Evolutionary conservation across 2,888 invertebrate genomes (phyloP), one percentile per base, ranked within the genome.

Genomic region (Lordiphosa fenestrarum): DNA sequence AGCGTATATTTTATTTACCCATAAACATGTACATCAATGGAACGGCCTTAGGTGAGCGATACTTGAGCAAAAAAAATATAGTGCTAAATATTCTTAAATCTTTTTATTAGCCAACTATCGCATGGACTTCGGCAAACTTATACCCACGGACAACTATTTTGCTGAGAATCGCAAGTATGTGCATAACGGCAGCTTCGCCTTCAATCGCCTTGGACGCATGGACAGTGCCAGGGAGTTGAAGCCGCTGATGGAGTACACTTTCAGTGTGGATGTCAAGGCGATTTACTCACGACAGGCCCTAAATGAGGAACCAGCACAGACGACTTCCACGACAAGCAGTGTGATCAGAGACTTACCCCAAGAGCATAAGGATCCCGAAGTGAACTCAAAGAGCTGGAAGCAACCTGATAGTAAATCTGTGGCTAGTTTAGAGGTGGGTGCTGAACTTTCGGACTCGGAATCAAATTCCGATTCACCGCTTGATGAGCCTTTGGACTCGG

Each of bases 11-110:
- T 42, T 88, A 89, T 63, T 82, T 91, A 36, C 86, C 89, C 1
- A 78, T 91, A n/a, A 89, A 87, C 53, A 78, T 91, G 37, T 90
- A 89, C 68, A 76, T 85, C 50, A 88, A 88, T 59, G 89, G 88
- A 42, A 70, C 70, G 7, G 75, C 88, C 12, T 71, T 91, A 53
- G 90, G 90, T 87, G 55, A 71, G 74, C 5, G 2, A 13, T 1
- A 15, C 15, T 15, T 1, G 1, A 15, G 1, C 15, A 1, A 10
- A 10, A n/a, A 15, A 4, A n/a, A n/a, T n/a, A 30, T 6, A 6
- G 19, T 19, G 19, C 19, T 19, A 2, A 2, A 19, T 19, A 19
- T 4, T 19, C 2, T 2, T 19, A 0, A 12, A 6, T n/a, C 0
- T 42, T 6, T 30, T 42, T 23, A 5, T 23, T 33, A 86, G 88